Evolutionary conservation across 2,888 invertebrate genomes (phyloP), one percentile per base, ranked within the genome.

Genomic region (Drosophila atripex): DNA sequence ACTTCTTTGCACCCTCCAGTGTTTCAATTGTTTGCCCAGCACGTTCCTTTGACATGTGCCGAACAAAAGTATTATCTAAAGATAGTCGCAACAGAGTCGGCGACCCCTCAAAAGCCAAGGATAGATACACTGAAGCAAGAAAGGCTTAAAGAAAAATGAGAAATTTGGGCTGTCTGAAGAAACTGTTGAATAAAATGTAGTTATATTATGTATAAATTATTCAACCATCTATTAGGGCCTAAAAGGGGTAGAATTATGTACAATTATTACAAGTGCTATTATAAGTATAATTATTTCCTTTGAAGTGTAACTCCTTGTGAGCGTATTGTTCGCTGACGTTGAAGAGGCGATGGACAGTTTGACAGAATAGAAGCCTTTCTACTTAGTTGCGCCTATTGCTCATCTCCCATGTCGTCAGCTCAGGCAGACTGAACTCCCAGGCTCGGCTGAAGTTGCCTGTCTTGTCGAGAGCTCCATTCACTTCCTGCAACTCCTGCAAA

Each of bases 391-490:
- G 39, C 39, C 38, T 32, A 30, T 16, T 47, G 60, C 57, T 59
- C 52, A 68, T 65, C 59, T 18, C 46, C 69, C 56, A 25, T 30
- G 21, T 14, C 64, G 68, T 41, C 49, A 14, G 47, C 45, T 54
- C 64, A 70, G 55, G 73, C 73, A 76, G 57, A 78, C 71, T 54
- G 72, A 72, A 73, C 82, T 85, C 68, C 66, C 64, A 71, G 61
- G 68, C 64, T 66, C 66, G 65, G 45, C 55, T 73, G 71, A 82
- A 85, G 85, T 75, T 85, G 75, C 58, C 66, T 55, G 70, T 74
- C 72, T 72, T 72, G 80, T 69, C 70, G 64, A 80, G 80, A 66
- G 73, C 65, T 78, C 52, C 84, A 71, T 71, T 80, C 71, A 76
- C 80, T 84, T 80, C 80, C 80, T 80, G 77, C 66, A 56, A 51